phyloP scores from a whole-genome alignment of 2,113 vertebrate genomes.

The Oceanodroma tethys region DNA sequence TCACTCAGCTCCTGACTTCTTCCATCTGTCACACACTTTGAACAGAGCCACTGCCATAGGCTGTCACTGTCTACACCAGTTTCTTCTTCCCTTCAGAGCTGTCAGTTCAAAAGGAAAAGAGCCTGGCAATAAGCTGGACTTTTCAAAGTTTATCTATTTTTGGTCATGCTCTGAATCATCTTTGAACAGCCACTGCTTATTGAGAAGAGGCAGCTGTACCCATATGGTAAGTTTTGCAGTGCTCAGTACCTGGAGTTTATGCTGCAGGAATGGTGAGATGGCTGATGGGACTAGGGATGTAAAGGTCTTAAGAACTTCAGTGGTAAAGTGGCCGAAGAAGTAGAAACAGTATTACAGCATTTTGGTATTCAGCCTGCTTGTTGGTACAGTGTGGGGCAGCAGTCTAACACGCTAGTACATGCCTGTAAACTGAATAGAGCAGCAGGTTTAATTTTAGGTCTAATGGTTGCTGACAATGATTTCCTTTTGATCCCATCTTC shows the following conservation, averaged over 20 bases:
- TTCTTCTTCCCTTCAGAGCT: background rate
- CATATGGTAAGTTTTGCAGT: background rate
- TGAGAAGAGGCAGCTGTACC: background rate
- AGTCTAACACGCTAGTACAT: background rate
- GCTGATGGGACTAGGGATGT: background rate
- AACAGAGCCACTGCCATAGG: background rate
- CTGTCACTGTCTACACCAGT: background rate
- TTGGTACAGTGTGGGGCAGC: background rate
- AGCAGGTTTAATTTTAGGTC: background rate
- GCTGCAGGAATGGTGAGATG: background rate
- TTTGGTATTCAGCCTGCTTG: background rate
- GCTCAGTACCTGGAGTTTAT: background rate
- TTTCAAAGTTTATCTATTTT: background rate
- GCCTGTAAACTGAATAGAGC: background rate
- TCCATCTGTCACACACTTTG: background rate
- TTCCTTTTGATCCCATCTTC: slow-evolving; percentile 7
- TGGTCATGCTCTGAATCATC: background rate
- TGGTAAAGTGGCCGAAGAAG: background rate
- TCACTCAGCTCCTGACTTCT: background rate
- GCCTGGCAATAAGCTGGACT: background rate
- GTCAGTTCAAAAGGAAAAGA: background rate
- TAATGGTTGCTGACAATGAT: slow-evolving; percentile 17
- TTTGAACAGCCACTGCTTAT: background rate
- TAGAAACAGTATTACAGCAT: background rate
- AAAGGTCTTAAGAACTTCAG: background rate